Percentiles rank a stretch among this genome's conserved stretches.
Evolutionary conservation across 64 coral and sea anemone genomes (phyloP).

Genomic region (Cladopsammia gracilis): DNA sequence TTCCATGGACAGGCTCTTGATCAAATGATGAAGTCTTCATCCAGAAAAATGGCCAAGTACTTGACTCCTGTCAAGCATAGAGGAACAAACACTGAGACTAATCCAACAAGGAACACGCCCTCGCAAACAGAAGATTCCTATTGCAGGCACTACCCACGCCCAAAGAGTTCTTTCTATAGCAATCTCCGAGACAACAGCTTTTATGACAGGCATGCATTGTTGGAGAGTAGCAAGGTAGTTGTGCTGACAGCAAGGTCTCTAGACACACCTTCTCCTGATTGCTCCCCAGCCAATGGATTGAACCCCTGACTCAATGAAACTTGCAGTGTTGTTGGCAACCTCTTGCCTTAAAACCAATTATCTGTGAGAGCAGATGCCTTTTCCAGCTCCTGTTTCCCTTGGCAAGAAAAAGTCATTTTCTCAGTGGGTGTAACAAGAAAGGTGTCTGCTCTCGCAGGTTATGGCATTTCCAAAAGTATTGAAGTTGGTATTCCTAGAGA

Average conservation of each 20-base stretch:
- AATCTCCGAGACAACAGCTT: conserved; percentile 60
- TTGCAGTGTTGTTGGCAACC: too few species aligned
- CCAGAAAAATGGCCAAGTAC: conserved; percentile 85
- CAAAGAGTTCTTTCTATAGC: conserved; percentile 50
- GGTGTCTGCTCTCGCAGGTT: too few species aligned
- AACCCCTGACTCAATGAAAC: neutral
- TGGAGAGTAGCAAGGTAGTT: conserved; percentile 74
- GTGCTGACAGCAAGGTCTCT: conserved; percentile 72
- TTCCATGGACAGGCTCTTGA: conserved; percentile 78
- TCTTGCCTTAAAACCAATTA: too few species aligned
- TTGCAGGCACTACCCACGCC: neutral
- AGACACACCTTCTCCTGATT: conserved; percentile 64
- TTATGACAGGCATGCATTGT: conserved; percentile 25
- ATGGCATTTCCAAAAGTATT: too few species aligned
- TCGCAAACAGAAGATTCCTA: conserved; percentile 58
- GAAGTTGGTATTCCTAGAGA: too few species aligned
- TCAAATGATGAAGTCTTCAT: conserved; percentile 75
- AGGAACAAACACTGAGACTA: conserved; percentile 48
- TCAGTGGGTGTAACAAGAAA: too few species aligned
- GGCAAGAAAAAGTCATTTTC: too few species aligned
- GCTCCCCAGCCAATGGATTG: neutral
- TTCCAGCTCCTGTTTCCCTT: too few species aligned
- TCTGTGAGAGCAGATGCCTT: too few species aligned
- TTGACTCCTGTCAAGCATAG: conserved; percentile 65
- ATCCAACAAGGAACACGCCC: conserved; percentile 39